Evolutionary conservation across 2,888 invertebrate species (phyloP).

Genomic region (Philonicus albiceps): DNA sequence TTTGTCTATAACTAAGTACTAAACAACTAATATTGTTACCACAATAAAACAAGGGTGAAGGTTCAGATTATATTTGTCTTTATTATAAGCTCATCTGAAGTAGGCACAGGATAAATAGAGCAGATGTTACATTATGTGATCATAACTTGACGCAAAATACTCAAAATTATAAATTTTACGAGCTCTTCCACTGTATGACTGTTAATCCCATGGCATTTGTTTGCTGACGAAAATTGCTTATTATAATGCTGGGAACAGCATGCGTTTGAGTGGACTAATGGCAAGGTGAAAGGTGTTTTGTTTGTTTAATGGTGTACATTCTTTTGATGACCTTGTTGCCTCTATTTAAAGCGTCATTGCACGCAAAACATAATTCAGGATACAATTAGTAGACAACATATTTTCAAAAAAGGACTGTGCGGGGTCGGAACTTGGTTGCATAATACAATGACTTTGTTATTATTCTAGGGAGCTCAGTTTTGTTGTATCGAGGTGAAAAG

Average conservation of each 20-base stretch:
- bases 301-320: neutral
- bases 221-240: neutral
- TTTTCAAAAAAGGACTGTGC: neutral
- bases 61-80: neutral
- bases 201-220: neutral
- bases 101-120: neutral
- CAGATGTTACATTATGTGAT: neutral
- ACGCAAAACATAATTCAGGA: neutral
- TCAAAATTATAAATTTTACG: neutral
- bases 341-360: neutral
- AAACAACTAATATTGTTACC: neutral
- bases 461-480: neutral
- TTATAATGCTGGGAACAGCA: neutral
- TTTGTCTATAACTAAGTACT: neutral
- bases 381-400: neutral
- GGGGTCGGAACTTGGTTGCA: neutral
- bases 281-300: neutral
- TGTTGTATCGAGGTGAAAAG: neutral
- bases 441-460: neutral
- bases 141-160: neutral
- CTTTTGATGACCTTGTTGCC: neutral
- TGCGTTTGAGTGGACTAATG: neutral
- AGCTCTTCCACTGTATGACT: neutral
- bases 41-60: neutral
- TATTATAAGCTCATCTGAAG: neutral